phyloP scores from a whole-genome alignment of 2,113 vertebrate species.

The Ammodytes dubius region DNA sequence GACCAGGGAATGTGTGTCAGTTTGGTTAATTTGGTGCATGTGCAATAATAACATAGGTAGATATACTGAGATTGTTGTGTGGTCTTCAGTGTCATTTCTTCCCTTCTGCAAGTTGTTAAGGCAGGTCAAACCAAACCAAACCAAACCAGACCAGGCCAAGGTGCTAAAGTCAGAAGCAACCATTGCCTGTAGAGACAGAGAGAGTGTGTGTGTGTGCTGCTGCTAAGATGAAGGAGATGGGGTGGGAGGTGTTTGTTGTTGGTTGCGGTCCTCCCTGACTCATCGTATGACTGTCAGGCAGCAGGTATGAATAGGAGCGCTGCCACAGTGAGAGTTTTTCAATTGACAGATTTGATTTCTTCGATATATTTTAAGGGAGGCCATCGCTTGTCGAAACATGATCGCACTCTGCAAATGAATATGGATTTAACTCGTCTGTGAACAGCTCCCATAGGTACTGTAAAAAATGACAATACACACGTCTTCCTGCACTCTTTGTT shows the following conservation, averaged over 20 bases:
- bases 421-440: constrained; percentile 51
- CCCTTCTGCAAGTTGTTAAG: background rate
- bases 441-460: constrained; percentile 70
- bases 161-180: constrained; percentile 16
- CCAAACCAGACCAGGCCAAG: constrained; percentile 32
- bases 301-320: constrained; percentile 60
- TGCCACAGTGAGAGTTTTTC: constrained; percentile 15
- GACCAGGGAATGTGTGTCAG: background rate
- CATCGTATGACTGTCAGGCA: constrained; percentile 71
- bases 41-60: background rate
- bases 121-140: constrained; percentile 37
- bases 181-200: background rate
- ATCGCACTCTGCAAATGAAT: constrained; percentile 31
- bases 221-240: constrained; percentile 56
- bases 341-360: constrained; percentile 44
- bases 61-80: background rate
- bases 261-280: constrained; percentile 75
- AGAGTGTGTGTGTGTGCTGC: constrained; percentile 29
- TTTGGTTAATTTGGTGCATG: constrained; percentile 11
- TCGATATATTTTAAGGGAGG: constrained; percentile 15
- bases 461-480: constrained; percentile 44
- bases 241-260: constrained; percentile 77
- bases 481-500: constrained; percentile 55
- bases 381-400: constrained; percentile 6
- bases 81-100: background rate